phyloP scores from a whole-genome alignment of 1,140 invertebrate genomes.

The Leptopilina boulardi region DNA sequence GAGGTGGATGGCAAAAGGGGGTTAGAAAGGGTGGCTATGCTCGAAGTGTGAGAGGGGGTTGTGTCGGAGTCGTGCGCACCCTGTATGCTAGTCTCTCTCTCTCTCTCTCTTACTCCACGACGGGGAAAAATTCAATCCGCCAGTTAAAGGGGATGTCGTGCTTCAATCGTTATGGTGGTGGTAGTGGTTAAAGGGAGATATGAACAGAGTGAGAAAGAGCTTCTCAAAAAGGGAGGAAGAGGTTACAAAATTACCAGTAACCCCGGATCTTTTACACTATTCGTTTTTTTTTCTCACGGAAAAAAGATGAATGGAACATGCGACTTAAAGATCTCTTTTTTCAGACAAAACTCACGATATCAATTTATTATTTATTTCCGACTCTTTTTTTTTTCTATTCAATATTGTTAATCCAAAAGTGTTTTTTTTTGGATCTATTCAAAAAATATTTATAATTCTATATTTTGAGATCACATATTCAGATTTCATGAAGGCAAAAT shows the following conservation, averaged over 20 bases:
- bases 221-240: slow-evolving; percentile 42
- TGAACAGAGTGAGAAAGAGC: slow-evolving; percentile 50
- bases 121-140: slow-evolving; percentile 75
- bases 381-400: no score
- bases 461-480: background rate
- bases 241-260: slow-evolving; percentile 57
- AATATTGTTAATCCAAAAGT: no score
- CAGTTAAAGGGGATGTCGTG: slow-evolving; percentile 73
- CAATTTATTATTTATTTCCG: background rate
- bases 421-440: no score
- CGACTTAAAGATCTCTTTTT: slow-evolving; percentile 1
- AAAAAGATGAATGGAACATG: slow-evolving; percentile 46
- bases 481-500: slow-evolving; percentile 13
- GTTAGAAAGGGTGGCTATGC: slow-evolving; percentile 37
- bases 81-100: slow-evolving; percentile 58
- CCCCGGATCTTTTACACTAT: slow-evolving; percentile 37
- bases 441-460: no score
- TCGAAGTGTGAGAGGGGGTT: slow-evolving; percentile 39
- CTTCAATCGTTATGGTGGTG: slow-evolving; percentile 57
- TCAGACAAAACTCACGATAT: background rate
- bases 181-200: slow-evolving; percentile 49
- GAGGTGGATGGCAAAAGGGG: slow-evolving; percentile 44
- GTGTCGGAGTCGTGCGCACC: slow-evolving; percentile 63
- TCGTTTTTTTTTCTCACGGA: slow-evolving; percentile 37
- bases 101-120: slow-evolving; percentile 52